Base-by-base conservation (phyloP, 2,888 invertebrate genomes). In the Trachelus tabidus region DNA sequence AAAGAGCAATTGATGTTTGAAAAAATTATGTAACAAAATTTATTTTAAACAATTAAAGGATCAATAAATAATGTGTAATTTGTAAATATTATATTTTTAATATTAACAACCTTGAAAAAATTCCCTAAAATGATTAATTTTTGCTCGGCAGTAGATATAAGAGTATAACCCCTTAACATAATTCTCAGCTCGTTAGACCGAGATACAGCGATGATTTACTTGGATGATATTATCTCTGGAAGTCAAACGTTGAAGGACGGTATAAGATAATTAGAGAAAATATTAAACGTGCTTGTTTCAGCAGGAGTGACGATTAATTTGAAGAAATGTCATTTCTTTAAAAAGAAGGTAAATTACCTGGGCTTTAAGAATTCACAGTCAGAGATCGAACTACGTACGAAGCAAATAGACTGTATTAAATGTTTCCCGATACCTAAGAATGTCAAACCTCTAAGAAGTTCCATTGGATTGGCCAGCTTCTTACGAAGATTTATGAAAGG, bases 401-500 rank as follows among this genome's bases (percentile, higher is more conserved):
- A 34, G 23, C 73, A 75, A 56, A 34, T 34, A 15, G 30, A 37
- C 1, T 15, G 40, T 34, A 37, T 75, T 11, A 37, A 74, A 73
- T 37, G 12, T 9, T 79, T 77, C 35, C 75, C 75, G 40, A 71
- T 33, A 0, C 87, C 86, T 0, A 68, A 0, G 23, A 84, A 86
- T 73, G 73, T 80, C 0, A 85, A 87, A 68, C 83, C 87, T 6
- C 73, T 89, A 3, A 75, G 87, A 34, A 84, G 81, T 33, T 89
- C 88, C 40, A 34, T 89, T 0, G 87, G 88, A 0, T 80, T 89
- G 1, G 78, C 88, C 0, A 82, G 85, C 23, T 89, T 83, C 69
- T 89, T 89, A 37, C 76, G 88, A n/a, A 56, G 85, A 4, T 89
- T 89, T 76, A 79, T 89, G 0, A 81, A 83, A 34, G 77, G 79